Evolutionary conservation across 2,113 vertebrate species (phyloP).

Genomic region (Bambusicola thoracicus): DNA sequence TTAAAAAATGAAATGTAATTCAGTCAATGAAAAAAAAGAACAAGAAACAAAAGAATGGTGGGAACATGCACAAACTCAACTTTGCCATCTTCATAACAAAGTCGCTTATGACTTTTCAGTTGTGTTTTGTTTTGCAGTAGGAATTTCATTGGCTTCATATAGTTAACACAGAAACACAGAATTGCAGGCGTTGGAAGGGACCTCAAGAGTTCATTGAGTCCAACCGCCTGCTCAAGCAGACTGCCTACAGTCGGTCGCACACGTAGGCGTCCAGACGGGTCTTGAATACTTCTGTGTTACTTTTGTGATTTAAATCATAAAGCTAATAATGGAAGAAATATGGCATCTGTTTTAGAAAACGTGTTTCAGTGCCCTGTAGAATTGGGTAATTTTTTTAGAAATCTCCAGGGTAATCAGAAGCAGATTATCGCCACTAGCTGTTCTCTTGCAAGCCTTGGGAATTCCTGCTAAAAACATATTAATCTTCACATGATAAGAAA

Average conservation of each 20-base stretch:
- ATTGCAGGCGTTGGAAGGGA: too few relatives aligned
- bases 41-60: not conserved
- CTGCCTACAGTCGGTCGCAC: too few relatives aligned
- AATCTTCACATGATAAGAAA: not conserved
- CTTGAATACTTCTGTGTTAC: not conserved
- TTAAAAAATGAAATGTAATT: not conserved
- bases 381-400: not conserved
- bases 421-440: not conserved
- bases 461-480: not conserved
- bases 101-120: not conserved
- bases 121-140: not conserved
- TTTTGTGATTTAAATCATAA: not conserved
- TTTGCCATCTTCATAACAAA: not conserved
- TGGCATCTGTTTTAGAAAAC: not conserved
- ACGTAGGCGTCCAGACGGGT: too few relatives aligned
- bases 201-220: too few relatives aligned
- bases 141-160: not conserved
- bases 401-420: not conserved
- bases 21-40: not conserved
- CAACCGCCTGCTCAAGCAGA: too few relatives aligned
- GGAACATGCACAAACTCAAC: not conserved
- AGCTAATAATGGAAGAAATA: not conserved
- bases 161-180: not conserved
- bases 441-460: not conserved
- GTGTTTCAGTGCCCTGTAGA: not conserved